Conservation (phyloP, 2,888 invertebrate species). For the Drosophila fulvimacula region DNA sequence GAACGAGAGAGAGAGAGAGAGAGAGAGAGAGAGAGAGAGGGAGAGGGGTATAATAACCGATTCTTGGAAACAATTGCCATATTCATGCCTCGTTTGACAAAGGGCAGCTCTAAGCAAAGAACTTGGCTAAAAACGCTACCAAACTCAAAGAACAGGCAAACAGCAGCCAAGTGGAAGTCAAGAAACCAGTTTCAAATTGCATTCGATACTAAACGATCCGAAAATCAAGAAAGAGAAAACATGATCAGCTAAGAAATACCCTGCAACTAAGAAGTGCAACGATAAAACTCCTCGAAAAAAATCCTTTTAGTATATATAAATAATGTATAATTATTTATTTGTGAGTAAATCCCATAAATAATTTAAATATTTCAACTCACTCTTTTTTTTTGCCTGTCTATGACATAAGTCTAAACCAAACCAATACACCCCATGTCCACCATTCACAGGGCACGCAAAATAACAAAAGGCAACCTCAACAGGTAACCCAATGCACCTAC, state of each 20-base stretch:
- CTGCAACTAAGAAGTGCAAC: neutral
- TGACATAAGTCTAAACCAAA: no score
- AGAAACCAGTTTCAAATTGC: conserved; percentile 66
- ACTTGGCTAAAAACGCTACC: conserved; percentile 24
- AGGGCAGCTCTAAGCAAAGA: neutral
- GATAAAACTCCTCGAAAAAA: neutral
- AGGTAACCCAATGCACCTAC: conserved; percentile 76
- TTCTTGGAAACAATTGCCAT: neutral
- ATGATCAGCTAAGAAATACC: neutral
- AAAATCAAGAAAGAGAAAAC: conserved; percentile 19
- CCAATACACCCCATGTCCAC: neutral
- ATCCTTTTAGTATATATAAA: neutral
- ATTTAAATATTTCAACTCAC: no score
- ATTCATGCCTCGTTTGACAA: neutral
- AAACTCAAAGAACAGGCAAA: conserved; percentile 24
- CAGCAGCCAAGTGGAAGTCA: conserved; percentile 27
- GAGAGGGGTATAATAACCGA: neutral
- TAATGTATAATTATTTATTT: accelerated
- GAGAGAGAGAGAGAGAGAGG: neutral
- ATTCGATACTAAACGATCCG: conserved; percentile 57
- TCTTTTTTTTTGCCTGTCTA: no score
- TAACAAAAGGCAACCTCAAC: conserved; percentile 71
- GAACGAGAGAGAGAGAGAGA: neutral
- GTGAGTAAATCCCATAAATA: neutral
- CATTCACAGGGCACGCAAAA: conserved; percentile 1